These are phyloP conservation scores for Ennomos fuscantarius DNA, from an alignment of 2,888 invertebrate species.

Conservation along the genomic window DNA sequence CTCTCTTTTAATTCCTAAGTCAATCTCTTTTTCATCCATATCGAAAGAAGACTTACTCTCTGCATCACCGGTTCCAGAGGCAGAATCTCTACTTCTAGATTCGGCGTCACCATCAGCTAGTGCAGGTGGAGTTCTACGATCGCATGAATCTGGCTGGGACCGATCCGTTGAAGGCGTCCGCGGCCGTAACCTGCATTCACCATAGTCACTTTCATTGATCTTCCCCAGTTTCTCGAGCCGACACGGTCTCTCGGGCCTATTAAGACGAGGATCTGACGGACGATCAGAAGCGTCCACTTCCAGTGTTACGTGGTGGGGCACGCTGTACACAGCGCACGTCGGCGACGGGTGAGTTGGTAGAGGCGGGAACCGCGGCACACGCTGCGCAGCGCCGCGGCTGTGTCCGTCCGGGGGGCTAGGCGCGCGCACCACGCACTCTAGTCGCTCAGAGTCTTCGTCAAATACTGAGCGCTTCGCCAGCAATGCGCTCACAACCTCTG, in stretches of 20 bases:
- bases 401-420: constrained; percentile 83
- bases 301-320: constrained; percentile 85
- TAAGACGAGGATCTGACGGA: constrained; percentile 52
- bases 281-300: constrained; percentile 22
- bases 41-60: constrained; percentile 37
- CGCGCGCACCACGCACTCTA: constrained; percentile 95
- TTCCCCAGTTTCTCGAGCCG: constrained; percentile 52
- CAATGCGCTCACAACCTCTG: constrained; percentile 96
- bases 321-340: constrained; percentile 33
- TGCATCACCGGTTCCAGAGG: constrained; percentile 34
- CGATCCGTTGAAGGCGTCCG: constrained; percentile 69
- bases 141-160: constrained; percentile 46
- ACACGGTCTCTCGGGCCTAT: constrained; percentile 51
- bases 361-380: constrained; percentile 88
- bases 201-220: constrained; percentile 56
- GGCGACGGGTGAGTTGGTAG: constrained; percentile 91
- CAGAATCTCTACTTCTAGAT: constrained; percentile 50
- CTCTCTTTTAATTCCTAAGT: constrained; percentile 33
- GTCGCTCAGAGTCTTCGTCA: constrained; percentile 96
- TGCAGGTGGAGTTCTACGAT: constrained; percentile 48
- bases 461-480: constrained; percentile 97
- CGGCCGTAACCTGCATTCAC: constrained; percentile 81
- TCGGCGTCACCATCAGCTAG: constrained; percentile 44
- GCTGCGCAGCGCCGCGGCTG: constrained; percentile 71
- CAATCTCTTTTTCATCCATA: constrained; percentile 35